Conservation (phyloP, 2,113 vertebrate genomes). For the Crocuta crocuta region DNA sequence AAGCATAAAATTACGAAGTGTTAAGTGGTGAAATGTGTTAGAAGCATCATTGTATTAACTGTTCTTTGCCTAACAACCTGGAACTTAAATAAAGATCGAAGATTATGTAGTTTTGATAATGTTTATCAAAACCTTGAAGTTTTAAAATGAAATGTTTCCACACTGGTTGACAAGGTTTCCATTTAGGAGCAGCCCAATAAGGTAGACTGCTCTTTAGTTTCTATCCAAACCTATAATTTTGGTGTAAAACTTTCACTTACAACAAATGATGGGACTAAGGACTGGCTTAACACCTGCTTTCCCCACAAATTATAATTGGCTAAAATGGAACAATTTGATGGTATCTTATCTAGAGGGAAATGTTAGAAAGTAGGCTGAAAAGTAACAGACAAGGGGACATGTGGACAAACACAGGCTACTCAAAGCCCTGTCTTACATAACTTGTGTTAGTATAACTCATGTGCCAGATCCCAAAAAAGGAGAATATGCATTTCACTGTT, state of each 20-base stretch:
- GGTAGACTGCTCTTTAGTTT: slow-evolving; percentile 37
- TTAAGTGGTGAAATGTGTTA: slow-evolving; percentile 3
- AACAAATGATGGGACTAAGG: slow-evolving; percentile 13
- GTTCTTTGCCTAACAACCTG: background rate
- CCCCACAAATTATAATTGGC: slow-evolving; percentile 40
- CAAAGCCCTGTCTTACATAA: background rate
- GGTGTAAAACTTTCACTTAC: slow-evolving; percentile 62
- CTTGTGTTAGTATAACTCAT: background rate
- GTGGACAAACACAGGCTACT: background rate
- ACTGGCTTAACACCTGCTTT: slow-evolving; percentile 47
- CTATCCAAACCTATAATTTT: slow-evolving; percentile 69
- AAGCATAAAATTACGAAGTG: slow-evolving; percentile 23
- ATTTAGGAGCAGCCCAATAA: slow-evolving; percentile 60
- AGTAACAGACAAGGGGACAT: background rate
- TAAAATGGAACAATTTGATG: slow-evolving; percentile 62
- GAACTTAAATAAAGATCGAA: slow-evolving; percentile 14
- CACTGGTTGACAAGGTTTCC: slow-evolving; percentile 65
- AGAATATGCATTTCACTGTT: background rate
- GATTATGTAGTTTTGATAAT: slow-evolving; percentile 26
- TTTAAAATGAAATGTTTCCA: slow-evolving; percentile 76
- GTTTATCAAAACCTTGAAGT: slow-evolving; percentile 55
- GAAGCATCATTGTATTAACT: slow-evolving; percentile 60
- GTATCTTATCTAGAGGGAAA: slow-evolving; percentile 8
- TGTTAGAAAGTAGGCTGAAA: slow-evolving; percentile 56
- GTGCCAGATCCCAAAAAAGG: background rate